Conservation (phyloP, 2,797 vertebrate species). For the Pseudomugil tenellus region DNA sequence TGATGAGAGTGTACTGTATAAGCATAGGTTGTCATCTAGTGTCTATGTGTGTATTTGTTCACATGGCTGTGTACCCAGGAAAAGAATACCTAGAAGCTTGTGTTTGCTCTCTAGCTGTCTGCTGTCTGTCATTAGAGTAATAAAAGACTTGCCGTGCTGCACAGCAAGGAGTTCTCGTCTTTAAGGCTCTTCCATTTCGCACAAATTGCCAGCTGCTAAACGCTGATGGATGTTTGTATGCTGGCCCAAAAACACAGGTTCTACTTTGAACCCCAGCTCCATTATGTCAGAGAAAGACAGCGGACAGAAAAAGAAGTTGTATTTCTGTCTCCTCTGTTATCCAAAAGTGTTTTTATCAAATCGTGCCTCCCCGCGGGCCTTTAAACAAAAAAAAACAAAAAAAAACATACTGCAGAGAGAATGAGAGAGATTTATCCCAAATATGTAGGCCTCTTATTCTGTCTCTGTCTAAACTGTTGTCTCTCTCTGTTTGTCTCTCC, state of each 20-base stretch:
- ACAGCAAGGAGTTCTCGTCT: conserved; percentile 78
- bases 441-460: conserved; percentile 60
- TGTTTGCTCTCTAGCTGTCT: conserved; percentile 73
- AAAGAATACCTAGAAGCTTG: conserved; percentile 68
- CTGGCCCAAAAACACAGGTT: conserved; percentile 81
- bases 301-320: conserved; percentile 43
- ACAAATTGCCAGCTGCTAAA: conserved; percentile 84
- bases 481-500: conserved; percentile 54
- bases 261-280: conserved; percentile 71
- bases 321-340: conserved; percentile 64
- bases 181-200: conserved; percentile 78
- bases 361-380: conserved; percentile 44
- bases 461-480: conserved; percentile 59
- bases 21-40: conserved; percentile 59
- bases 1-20: conserved; percentile 39
- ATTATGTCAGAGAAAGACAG: conserved; percentile 64
- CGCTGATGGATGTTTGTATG: conserved; percentile 83
- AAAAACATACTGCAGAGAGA: conserved; percentile 29
- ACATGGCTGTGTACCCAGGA: conserved; percentile 51
- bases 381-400: conserved; percentile 47
- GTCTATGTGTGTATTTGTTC: conserved; percentile 34
- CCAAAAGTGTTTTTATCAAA: conserved; percentile 76
- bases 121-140: conserved; percentile 85
- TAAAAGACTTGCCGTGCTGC: conserved; percentile 83
- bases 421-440: conserved; percentile 55